Evolutionary conservation across 2,113 vertebrate species (phyloP).

Genomic region (Danionella cerebrum): DNA sequence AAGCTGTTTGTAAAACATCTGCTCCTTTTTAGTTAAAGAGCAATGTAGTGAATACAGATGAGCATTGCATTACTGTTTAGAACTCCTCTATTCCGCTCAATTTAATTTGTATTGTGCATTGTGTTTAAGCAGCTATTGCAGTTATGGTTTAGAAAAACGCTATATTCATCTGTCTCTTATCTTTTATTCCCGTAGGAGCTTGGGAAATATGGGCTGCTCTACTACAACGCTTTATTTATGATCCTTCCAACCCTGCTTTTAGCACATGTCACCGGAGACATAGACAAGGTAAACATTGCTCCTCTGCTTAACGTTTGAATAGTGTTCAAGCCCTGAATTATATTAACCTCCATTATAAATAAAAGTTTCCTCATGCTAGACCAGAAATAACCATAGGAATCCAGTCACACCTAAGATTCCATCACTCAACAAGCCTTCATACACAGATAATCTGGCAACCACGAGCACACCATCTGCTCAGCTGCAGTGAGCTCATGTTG

Average conservation of each 20-base stretch:
- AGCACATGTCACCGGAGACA: slow-evolving; percentile 83
- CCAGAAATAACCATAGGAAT: not conserved
- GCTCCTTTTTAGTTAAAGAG: not conserved
- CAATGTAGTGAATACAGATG: not conserved
- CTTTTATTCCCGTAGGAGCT: slow-evolving; percentile 71
- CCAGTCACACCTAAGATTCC: not conserved
- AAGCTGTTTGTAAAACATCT: not conserved
- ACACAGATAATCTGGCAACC: slow-evolving; percentile 4
- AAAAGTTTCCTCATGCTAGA: not conserved
- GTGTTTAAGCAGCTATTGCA: too few species aligned
- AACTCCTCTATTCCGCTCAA: not conserved
- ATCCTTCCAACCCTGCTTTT: slow-evolving; percentile 83
- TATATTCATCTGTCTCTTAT: not conserved
- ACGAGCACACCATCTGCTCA: slow-evolving; percentile 15
- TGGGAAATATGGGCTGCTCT: slow-evolving; percentile 92
- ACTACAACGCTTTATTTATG: slow-evolving; percentile 98
- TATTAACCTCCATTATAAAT: not conserved
- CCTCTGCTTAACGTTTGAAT: too few species aligned
- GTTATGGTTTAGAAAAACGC: too few species aligned
- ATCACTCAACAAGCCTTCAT: not conserved
- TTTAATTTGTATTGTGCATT: too few species aligned
- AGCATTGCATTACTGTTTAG: not conserved
- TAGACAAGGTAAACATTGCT: slow-evolving; percentile 78
- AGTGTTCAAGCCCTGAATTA: too few species aligned
- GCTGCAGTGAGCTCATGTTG: not conserved